A percentile compares a stretch with the other conserved stretches of the same genome.
Conservation (phyloP, 2,797 vertebrate genomes). For the Caiman crocodilus region DNA sequence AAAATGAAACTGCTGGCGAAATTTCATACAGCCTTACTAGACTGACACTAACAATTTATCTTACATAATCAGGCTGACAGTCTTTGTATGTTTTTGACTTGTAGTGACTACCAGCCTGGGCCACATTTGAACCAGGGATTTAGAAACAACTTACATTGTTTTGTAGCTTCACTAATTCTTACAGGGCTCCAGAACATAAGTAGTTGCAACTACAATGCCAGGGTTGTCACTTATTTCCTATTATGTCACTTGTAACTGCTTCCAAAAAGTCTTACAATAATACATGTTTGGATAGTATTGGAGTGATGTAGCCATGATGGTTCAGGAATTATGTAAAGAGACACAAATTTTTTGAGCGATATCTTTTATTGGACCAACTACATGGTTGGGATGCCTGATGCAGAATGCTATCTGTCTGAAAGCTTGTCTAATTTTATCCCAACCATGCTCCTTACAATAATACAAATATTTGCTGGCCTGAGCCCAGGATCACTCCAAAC, state of each 20-base stretch:
- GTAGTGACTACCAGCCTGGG: fast-evolving
- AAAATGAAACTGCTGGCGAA: too few species aligned
- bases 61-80: not conserved
- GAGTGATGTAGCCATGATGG: too few species aligned
- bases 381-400: too few species aligned
- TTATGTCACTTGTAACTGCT: not conserved
- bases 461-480: not conserved
- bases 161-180: not conserved
- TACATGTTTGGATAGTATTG: too few species aligned
- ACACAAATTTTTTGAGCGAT: too few species aligned
- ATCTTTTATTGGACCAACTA: too few species aligned
- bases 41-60: not conserved
- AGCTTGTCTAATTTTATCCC: too few species aligned
- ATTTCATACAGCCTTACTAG: not conserved
- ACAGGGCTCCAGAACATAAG: not conserved
- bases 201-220: not conserved
- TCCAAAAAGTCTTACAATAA: not conserved
- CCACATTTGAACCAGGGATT: not conserved
- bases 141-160: not conserved
- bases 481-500: not conserved
- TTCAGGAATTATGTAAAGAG: too few species aligned
- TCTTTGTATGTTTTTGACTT: not conserved
- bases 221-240: not conserved
- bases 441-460: not conserved
- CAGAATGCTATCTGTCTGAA: too few species aligned